phyloP scores from a whole-genome alignment of 2,888 invertebrate species.

The Creontiades dilutus region DNA sequence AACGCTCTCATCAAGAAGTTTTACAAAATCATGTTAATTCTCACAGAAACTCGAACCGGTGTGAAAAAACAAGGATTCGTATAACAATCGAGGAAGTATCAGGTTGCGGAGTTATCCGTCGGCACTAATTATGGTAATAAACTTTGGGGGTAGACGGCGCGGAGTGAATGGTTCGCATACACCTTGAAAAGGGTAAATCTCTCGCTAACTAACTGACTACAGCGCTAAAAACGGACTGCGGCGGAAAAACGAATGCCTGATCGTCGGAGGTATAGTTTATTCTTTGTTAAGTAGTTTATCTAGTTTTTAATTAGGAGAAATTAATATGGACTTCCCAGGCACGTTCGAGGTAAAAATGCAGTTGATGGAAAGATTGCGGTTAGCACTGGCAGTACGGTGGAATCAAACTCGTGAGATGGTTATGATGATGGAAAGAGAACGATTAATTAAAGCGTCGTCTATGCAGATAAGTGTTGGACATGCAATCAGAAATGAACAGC shows the following conservation, averaged over 20 bases:
- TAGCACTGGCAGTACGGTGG: not conserved
- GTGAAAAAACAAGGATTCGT: constrained; percentile 40
- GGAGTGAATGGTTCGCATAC: not conserved
- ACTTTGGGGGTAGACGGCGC: constrained; percentile 38
- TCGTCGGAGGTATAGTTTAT: not conserved
- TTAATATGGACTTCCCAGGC: not conserved
- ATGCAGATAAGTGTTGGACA: not conserved
- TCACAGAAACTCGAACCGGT: constrained; percentile 32
- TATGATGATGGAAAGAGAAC: not conserved
- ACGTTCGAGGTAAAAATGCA: not conserved
- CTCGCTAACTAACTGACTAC: not conserved
- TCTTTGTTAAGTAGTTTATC: not conserved
- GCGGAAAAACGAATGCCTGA: not conserved
- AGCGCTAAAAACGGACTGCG: not conserved
- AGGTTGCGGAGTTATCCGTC: constrained; percentile 51
- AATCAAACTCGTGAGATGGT: not conserved
- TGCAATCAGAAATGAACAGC: too few relatives aligned
- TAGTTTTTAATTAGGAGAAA: not conserved
- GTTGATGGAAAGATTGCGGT: not conserved
- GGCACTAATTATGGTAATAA: constrained; percentile 52
- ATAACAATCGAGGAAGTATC: constrained; percentile 54
- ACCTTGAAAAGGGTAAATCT: constrained; percentile 26
- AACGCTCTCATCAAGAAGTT: not conserved
- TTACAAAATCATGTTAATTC: constrained; percentile 27
- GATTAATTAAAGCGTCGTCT: not conserved